Conservation (phyloP, 2,888 invertebrate genomes). For the Abrostola tripartita region DNA sequence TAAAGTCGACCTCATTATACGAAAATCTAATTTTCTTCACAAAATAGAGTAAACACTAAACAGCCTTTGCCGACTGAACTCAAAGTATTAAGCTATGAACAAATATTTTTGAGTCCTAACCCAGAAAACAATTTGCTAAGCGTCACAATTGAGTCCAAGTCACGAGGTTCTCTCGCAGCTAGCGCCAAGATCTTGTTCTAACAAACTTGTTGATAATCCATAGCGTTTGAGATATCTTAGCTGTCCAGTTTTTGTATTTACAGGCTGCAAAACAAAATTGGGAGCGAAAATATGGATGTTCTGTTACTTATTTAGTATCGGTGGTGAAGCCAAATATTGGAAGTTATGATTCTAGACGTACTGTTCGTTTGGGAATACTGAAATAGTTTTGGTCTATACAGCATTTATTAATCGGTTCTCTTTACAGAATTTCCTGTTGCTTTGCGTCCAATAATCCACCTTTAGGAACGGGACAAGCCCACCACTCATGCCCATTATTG, state of each 20-base stretch:
- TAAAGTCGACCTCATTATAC: neutral
- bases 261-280: conserved; percentile 24
- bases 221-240: conserved; percentile 26
- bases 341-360: conserved; percentile 1
- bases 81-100: conserved; percentile 27
- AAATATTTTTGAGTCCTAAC: conserved; percentile 43
- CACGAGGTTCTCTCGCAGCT: conserved; percentile 21
- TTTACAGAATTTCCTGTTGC: no score
- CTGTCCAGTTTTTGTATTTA: conserved; percentile 35
- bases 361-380: neutral
- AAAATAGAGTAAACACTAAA: neutral
- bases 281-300: conserved; percentile 24
- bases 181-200: conserved; percentile 43
- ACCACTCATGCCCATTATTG: no score
- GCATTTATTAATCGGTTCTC: no score
- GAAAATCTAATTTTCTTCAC: neutral
- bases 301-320: neutral
- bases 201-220: conserved; percentile 52
- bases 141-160: conserved; percentile 32
- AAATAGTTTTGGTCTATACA: no score
- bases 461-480: no score
- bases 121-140: conserved; percentile 37
- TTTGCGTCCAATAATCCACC: no score
- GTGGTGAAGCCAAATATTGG: neutral
- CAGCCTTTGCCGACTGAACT: conserved; percentile 10